Evolutionary conservation across 2,888 invertebrate genomes (phyloP).

Genomic region (Eutolmus rufibarbis): DNA sequence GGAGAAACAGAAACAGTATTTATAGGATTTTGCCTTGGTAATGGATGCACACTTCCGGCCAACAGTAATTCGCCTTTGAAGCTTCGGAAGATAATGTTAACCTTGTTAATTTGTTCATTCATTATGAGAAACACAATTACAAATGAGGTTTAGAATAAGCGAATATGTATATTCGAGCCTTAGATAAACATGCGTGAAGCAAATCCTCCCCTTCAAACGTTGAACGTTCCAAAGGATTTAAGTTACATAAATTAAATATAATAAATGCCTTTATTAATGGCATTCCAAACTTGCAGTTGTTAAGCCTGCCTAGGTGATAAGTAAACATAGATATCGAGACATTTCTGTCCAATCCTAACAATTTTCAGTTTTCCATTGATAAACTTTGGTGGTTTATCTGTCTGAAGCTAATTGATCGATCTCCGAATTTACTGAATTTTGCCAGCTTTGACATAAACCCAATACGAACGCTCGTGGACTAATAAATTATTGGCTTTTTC

Average conservation of each 20-base stretch:
- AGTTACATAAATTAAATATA: not conserved
- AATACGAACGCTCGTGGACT: not conserved
- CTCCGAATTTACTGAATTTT: not conserved
- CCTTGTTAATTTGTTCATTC: conserved; percentile 26
- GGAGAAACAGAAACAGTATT: not conserved
- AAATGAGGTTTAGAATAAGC: not conserved
- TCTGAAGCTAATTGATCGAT: not conserved
- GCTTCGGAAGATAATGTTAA: not conserved
- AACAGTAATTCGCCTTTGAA: conserved; percentile 9
- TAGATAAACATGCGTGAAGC: not conserved
- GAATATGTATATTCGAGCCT: not conserved
- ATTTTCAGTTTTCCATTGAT: not conserved
- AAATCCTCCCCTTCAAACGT: not conserved
- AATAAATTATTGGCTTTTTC: not conserved
- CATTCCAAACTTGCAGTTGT: not conserved
- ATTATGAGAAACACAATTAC: not conserved
- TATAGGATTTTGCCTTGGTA: not conserved
- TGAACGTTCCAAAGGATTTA: not conserved
- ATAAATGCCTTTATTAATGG: not conserved
- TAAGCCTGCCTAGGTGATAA: not conserved
- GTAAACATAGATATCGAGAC: not conserved
- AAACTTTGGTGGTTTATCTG: not conserved
- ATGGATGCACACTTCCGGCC: conserved; percentile 24
- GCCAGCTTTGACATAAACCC: not conserved
- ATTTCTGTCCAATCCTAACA: not conserved